Evolutionary conservation across 1,140 invertebrate genomes (phyloP), one percentile per base, ranked within the genome.

Genomic region (Eumaeus atala): DNA sequence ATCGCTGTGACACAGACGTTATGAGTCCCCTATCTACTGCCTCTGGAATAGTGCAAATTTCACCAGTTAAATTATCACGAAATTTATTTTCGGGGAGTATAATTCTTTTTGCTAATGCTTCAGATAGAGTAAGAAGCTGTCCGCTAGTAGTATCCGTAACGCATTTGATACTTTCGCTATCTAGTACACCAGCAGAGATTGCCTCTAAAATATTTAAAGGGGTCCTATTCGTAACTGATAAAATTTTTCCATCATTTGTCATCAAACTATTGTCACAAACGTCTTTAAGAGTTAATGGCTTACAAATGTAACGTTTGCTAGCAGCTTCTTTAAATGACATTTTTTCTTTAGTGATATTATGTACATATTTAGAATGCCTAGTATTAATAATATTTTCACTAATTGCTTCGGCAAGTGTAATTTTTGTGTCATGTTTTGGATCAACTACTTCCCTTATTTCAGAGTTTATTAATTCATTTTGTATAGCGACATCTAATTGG

Each of bases 241-340:
- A 89, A 54, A 98, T 93, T 67, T 90, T 91, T 50, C 93, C 93
- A 58, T 92, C 90, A 50, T 93, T 92, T 68, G 95, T 94, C 62
- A 97, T 90, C 49, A 97, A 87, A 64, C 94, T 92, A 63, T 93
- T 89, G 77, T 97, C 95, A 67, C 91, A 90, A 58, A 94, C 92
- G 67, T 98, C 96, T 85, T 96, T 95, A 6, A 99, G 87, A 7
- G 95, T 96, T 87, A 96, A 91, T 0, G 97, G 97, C 87, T 95
- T 96, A 16, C 92, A 90, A 57, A 99, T 94, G 33, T 96, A 87
- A 49, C 93, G 91, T 54, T 93, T 89, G 61, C 91, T 90, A 55
- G 92, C 89, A 35, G 97, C 97, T 75, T 97, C 94, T 59, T 91
- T 90, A 42, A 97, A 92, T 34, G 92, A 89, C 34, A 97, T 70